phyloP scores from a whole-genome alignment of 30 jellyfish, hydroid and myxozoan species.

The Cassiopea andromeda region DNA sequence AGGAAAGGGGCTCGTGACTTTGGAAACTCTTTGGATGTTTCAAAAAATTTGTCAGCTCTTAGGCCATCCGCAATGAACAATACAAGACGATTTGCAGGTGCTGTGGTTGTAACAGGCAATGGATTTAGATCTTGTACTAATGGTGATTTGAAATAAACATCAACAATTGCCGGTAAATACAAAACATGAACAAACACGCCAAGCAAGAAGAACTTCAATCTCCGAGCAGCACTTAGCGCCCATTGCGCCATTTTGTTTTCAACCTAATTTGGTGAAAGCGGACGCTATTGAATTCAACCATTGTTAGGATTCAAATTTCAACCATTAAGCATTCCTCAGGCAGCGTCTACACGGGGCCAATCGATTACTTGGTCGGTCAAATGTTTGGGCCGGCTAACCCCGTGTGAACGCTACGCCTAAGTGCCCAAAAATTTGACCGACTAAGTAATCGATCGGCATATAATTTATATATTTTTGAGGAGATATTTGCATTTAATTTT shows the following conservation, averaged over 20 bases:
- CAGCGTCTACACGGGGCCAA: too few species aligned
- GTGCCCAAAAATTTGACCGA: too few species aligned
- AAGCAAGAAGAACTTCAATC: slow-evolving; percentile 14
- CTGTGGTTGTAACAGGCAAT: slow-evolving; percentile 8
- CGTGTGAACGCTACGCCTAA: too few species aligned
- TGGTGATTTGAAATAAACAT: slow-evolving; percentile 83
- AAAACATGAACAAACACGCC: slow-evolving; percentile 77
- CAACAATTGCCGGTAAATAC: slow-evolving; percentile 76
- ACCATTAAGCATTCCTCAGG: too few species aligned
- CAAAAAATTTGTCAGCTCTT: slow-evolving; percentile 81
- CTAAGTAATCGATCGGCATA: too few species aligned
- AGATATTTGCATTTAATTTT: too few species aligned
- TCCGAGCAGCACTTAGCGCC: not conserved
- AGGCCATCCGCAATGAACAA: slow-evolving; percentile 84
- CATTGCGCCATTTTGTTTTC: not conserved
- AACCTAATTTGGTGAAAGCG: not conserved
- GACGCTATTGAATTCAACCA: too few species aligned
- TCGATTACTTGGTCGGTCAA: too few species aligned
- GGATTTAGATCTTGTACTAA: slow-evolving; percentile 51
- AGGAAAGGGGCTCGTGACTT: slow-evolving; percentile 58
- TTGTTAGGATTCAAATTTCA: too few species aligned
- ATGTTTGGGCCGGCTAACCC: too few species aligned
- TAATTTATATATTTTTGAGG: too few species aligned
- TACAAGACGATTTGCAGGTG: slow-evolving; percentile 86
- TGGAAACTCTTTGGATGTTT: slow-evolving; percentile 19